phyloP scores from a whole-genome alignment of 2,797 vertebrate genomes.

The Gymnoscopelus microlampas region DNA sequence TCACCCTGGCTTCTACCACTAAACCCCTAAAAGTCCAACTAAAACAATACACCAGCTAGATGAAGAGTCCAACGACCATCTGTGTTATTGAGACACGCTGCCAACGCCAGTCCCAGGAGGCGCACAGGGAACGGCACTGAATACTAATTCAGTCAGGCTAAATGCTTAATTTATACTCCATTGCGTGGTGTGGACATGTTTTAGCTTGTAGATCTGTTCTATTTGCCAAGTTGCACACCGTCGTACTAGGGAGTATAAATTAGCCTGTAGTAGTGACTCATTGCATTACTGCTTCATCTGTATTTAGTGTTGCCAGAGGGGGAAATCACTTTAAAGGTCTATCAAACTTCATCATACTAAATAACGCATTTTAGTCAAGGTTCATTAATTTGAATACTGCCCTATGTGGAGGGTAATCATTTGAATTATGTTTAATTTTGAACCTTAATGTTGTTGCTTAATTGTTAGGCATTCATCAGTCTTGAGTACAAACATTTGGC shows the following conservation, averaged over 20 bases:
- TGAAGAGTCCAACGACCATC: constrained; percentile 62
- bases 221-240: no score
- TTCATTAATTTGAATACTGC: constrained; percentile 29
- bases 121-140: constrained; percentile 31
- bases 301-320: constrained; percentile 28
- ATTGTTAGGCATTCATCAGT: no score
- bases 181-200: no score
- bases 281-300: constrained; percentile 45
- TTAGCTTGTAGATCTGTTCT: no score
- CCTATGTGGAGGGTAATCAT: constrained; percentile 4
- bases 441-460: no score
- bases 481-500: no score
- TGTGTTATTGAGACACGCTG: constrained; percentile 54
- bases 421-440: neutral
- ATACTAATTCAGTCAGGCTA: constrained; percentile 65
- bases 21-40: constrained; percentile 8
- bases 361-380: constrained; percentile 18
- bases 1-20: constrained; percentile 23
- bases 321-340: constrained; percentile 9
- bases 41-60: constrained; percentile 51
- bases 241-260: no score
- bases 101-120: constrained; percentile 55
- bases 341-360: constrained; percentile 23
- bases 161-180: constrained; percentile 17
- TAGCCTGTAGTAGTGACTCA: neutral